phyloP scores from a whole-genome alignment of 2,797 vertebrate species.

The Sebastes kiyomatsui region DNA sequence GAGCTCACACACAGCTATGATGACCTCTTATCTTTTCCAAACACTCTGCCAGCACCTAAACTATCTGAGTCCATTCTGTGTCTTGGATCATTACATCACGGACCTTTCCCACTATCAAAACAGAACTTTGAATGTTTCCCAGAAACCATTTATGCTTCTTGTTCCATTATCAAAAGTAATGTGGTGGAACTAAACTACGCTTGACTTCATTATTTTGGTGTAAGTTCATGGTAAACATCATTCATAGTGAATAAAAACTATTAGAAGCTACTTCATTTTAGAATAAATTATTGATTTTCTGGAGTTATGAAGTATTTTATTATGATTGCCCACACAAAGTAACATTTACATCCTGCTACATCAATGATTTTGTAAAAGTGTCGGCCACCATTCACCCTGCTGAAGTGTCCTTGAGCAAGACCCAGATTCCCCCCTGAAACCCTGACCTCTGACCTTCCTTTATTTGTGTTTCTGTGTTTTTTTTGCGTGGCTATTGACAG shows the following conservation, averaged over 20 bases:
- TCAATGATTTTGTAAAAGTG: neutral
- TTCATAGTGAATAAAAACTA: neutral
- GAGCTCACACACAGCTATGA: neutral
- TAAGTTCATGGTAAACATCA: neutral
- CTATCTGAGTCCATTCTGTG: neutral
- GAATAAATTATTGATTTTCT: neutral
- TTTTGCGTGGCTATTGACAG: neutral
- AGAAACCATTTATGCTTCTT: neutral
- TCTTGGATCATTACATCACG: neutral
- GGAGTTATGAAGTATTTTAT: too few species aligned
- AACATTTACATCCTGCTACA: neutral
- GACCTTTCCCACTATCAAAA: neutral
- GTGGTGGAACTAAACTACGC: neutral
- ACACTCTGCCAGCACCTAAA: neutral
- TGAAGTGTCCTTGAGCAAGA: constrained; percentile 34
- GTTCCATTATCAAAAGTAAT: neutral
- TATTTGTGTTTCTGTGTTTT: neutral
- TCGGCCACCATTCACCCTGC: neutral
- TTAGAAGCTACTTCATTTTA: neutral
- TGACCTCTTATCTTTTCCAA: constrained; percentile 26
- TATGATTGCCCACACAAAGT: neutral
- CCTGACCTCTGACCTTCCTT: constrained; percentile 30
- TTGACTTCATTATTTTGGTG: neutral
- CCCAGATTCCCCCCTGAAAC: neutral
- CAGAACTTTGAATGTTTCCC: neutral